Conservation (phyloP, 2,888 invertebrate genomes). For the Hyles lineata region DNA sequence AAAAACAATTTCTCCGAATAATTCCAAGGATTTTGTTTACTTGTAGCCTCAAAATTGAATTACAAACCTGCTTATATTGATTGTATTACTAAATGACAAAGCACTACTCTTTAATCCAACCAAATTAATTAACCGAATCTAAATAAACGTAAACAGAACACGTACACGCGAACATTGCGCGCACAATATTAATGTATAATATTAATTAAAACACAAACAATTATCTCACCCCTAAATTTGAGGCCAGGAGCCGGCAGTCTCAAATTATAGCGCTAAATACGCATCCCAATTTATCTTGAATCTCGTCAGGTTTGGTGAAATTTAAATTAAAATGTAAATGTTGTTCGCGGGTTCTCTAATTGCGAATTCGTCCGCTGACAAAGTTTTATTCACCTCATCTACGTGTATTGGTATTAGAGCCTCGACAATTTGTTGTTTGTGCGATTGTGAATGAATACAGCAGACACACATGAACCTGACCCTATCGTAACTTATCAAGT, state of each 20-base stretch:
- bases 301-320: slow-evolving; percentile 80
- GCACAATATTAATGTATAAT: slow-evolving; percentile 71
- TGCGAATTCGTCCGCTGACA: slow-evolving; percentile 73
- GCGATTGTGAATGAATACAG: not conserved
- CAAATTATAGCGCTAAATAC: slow-evolving; percentile 81
- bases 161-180: slow-evolving; percentile 43
- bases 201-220: slow-evolving; percentile 79
- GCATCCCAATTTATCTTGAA: slow-evolving; percentile 80
- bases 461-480: no score
- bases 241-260: slow-evolving; percentile 68
- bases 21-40: no score
- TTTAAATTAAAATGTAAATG: slow-evolving; percentile 85
- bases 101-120: not conserved
- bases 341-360: slow-evolving; percentile 75
- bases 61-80: not conserved
- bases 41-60: no score
- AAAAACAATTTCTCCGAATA: no score
- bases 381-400: slow-evolving; percentile 52
- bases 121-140: slow-evolving; percentile 6
- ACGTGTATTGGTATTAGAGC: not conserved
- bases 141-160: slow-evolving; percentile 21
- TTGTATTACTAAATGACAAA: not conserved
- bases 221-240: slow-evolving; percentile 73
- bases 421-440: not conserved
- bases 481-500: no score